Percentiles rank a stretch among this genome's conserved stretches.
These are phyloP conservation scores for Hiodon alosoides DNA, from an alignment of 2,113 vertebrate species.

Conservation along the genomic window DNA sequence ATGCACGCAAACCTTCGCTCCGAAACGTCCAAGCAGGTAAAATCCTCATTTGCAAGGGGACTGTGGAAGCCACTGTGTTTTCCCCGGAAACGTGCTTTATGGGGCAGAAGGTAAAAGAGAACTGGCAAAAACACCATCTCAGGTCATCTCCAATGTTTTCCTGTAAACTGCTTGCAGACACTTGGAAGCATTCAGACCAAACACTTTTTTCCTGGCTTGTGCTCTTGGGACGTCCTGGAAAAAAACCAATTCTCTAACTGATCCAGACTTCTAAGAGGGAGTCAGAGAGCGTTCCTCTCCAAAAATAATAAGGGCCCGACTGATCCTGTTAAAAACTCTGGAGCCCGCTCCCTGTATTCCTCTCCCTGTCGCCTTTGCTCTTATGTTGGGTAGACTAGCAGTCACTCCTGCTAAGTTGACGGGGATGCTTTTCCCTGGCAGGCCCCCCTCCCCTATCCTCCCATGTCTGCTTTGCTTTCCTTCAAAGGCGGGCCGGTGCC, in stretches of 20 bases:
- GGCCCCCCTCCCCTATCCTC: background rate
- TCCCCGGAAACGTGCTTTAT: background rate
- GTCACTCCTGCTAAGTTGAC: background rate
- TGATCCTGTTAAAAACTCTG: background rate
- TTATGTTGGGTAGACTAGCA: background rate
- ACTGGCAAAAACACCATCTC: background rate
- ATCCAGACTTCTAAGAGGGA: background rate
- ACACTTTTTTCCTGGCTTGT: conserved; percentile 5
- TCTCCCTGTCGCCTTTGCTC: background rate
- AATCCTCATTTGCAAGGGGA: background rate
- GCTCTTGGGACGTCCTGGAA: background rate
- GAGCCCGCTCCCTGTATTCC: background rate
- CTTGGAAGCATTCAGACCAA: background rate
- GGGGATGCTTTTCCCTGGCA: background rate
- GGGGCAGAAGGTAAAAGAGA: background rate
- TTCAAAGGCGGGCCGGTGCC: background rate
- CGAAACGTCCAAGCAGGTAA: background rate
- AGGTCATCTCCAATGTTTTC: background rate
- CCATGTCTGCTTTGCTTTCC: background rate
- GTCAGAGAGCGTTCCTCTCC: background rate
- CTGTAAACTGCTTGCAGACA: background rate
- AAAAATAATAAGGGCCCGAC: background rate
- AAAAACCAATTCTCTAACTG: background rate
- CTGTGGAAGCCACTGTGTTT: background rate
- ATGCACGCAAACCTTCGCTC: background rate